Evolutionary conservation across 2,113 vertebrate species (phyloP), one percentile per base, ranked within the genome.

Genomic region (Tetrax tetrax): DNA sequence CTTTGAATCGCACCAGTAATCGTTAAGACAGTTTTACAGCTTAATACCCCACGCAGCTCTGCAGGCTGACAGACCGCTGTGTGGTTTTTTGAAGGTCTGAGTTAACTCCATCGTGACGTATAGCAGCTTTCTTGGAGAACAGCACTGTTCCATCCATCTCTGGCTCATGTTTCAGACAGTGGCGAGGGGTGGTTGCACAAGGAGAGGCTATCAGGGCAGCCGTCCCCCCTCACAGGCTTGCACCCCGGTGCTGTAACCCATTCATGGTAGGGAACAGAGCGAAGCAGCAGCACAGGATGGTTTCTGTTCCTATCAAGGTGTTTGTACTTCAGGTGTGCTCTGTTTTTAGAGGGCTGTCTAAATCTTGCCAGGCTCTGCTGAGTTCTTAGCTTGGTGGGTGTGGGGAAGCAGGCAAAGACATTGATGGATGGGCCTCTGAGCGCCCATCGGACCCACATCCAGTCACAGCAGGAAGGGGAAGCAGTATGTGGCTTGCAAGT

Each of bases 181-280:
- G 22, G 31, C 33, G 14, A n/a, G 25, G 6, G 4, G 38, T 2
- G 48, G 6, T 9, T 29, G 14, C 41, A 4, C 4, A n/a, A 54
- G 31, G 45, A 69, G 63, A 37, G 29, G 12, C 31, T 9, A 7
- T 2, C 53, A 57, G 78, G 78, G 29, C 45, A 10, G 19, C 1
- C 25, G 27, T 5, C 8, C 28, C 29, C 37, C 7, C 45, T 35
- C 29, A 15, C 24, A 15, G 22, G 19, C 35, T 45, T 31, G 5
- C 2, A 4, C 37, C 63, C 18, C 24, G 57, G 10, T 45, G 71
- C 56, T 23, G 12, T 24, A 48, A 3, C 6, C 25, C 53, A 3
- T 1, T 22, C 50, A 0, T 2, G 22, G 14, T 0, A 2, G 3
- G 50, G 66, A 48, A 2, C 0, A 24, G 38, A 69, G 60, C 50